Conservation (phyloP, 2,797 vertebrate species). For the Falco biarmicus region DNA sequence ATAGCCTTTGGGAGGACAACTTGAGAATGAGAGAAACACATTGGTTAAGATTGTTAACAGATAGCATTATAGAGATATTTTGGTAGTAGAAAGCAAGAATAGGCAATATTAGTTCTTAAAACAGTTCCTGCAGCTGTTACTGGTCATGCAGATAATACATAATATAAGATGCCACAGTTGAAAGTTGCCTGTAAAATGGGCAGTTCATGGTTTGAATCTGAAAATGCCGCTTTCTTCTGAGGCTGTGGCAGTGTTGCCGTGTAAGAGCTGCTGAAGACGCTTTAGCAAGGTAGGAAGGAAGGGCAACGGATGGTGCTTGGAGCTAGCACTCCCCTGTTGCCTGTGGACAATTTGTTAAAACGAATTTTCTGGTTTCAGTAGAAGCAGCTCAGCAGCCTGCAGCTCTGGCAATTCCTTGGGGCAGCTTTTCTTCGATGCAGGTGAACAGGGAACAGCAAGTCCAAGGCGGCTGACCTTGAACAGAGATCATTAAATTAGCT, state of each 20-base stretch:
- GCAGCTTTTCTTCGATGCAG: background rate
- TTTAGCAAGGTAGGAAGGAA: background rate
- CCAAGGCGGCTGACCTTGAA: background rate
- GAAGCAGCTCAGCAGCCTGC: background rate
- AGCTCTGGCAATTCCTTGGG: accelerated
- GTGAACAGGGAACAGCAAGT: background rate
- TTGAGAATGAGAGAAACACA: background rate
- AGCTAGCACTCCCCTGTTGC: background rate
- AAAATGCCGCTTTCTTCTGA: background rate
- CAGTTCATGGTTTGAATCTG: background rate
- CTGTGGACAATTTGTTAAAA: background rate
- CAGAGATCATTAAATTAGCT: background rate
- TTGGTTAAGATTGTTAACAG: background rate
- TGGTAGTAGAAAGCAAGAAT: background rate
- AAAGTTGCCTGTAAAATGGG: background rate
- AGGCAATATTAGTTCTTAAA: background rate
- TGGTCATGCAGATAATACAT: background rate
- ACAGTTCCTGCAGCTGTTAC: background rate
- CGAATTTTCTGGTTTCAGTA: background rate
- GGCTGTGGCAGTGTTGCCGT: accelerated
- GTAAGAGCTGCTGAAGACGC: background rate
- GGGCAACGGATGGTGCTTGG: background rate
- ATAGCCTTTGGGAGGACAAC: background rate
- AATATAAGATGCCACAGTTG: background rate
- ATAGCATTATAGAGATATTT: background rate